A percentile compares a stretch with the other conserved stretches of the same genome.
Conservation (phyloP, 1,140 invertebrate genomes). For the Pseudomyrmex pallidus region DNA sequence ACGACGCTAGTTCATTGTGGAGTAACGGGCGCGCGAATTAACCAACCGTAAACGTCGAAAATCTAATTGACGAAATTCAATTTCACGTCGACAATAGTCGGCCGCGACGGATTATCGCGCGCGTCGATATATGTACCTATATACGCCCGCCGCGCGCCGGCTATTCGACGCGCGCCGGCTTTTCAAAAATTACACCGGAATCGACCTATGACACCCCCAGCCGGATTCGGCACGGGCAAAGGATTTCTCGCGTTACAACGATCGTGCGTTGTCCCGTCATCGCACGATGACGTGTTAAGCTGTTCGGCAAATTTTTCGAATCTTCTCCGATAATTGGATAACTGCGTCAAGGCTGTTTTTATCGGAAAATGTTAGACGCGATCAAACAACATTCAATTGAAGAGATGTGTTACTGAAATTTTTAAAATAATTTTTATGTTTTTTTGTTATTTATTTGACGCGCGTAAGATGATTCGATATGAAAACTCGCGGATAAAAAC, state of each 20-base stretch:
- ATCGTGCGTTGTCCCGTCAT: conserved; percentile 32
- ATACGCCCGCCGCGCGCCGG: too few species aligned
- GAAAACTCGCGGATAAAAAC: too few species aligned
- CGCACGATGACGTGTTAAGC: conserved; percentile 44
- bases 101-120: conserved; percentile 63
- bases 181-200: conserved; percentile 78
- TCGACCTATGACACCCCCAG: conserved; percentile 58
- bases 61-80: conserved; percentile 85
- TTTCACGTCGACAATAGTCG: conserved; percentile 81
- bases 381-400: not conserved
- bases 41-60: conserved; percentile 84
- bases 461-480: too few species aligned
- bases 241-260: conserved; percentile 56
- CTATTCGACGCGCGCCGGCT: conserved; percentile 38
- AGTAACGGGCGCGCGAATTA: conserved; percentile 76
- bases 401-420: not conserved
- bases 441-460: too few species aligned
- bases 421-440: not conserved
- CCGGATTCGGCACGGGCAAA: conserved; percentile 64
- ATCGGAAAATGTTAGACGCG: not conserved
- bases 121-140: conserved; percentile 11
- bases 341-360: not conserved
- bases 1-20: conserved; percentile 64
- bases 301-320: conserved; percentile 33
- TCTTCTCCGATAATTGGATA: conserved; percentile 8